A percentile compares a stretch with the other conserved stretches of the same genome.
Evolutionary conservation across 37 sponge, comb jelly and placozoan species (phyloP).

Genomic region (Agelas oroides): DNA sequence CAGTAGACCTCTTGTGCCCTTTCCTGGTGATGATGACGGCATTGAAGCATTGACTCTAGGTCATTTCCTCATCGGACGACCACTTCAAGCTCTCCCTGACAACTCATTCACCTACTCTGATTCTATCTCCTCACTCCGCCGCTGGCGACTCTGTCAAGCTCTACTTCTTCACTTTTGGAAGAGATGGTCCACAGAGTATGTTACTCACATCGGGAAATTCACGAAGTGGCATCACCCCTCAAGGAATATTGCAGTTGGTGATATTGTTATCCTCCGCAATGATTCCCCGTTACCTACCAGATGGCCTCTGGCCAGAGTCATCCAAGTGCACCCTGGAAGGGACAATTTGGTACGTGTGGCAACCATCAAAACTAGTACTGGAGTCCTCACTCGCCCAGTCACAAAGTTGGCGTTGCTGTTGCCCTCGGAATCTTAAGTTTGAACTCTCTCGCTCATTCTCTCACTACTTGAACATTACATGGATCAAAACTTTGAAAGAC

Average conservation of each 20-base stretch:
- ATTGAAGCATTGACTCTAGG: constrained; percentile 35
- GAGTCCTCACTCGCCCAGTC: constrained; percentile 23
- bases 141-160: constrained; percentile 26
- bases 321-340: constrained; percentile 31
- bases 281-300: constrained; percentile 7
- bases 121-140: not conserved
- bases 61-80: constrained; percentile 33
- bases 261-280: constrained; percentile 15
- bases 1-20: constrained; percentile 22
- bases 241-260: constrained; percentile 14
- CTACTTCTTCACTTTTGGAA: constrained; percentile 28
- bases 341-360: constrained; percentile 33
- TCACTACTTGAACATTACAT: too few species aligned
- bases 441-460: too few species aligned
- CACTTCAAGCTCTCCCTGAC: constrained; percentile 27
- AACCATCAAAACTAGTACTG: constrained; percentile 13
- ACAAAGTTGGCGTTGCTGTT: constrained; percentile 37
- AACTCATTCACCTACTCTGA: not conserved
- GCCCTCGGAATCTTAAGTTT: not conserved
- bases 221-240: constrained; percentile 5
- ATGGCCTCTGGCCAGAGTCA: constrained; percentile 38
- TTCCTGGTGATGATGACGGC: constrained; percentile 22
- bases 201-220: constrained; percentile 5
- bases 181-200: constrained; percentile 32
- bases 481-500: too few species aligned